Evolutionary conservation across 2,888 invertebrate species (phyloP), one percentile per base, ranked within the genome.

Genomic region (Orthosia gracilis): DNA sequence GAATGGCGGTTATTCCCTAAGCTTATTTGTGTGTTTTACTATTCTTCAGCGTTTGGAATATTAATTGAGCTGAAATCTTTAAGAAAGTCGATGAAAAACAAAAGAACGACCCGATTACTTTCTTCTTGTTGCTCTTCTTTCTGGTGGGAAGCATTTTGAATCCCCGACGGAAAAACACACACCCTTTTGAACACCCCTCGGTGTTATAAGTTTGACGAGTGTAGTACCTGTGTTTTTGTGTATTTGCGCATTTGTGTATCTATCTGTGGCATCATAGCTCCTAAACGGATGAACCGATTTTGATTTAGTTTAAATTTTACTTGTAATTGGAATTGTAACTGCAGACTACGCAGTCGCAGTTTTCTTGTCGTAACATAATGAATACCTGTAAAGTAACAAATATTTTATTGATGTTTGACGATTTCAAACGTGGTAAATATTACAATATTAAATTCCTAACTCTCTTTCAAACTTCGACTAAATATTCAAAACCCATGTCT

Each of bases 1-100:
- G 31, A 13, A 61, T 13, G 13, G 49, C 26, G 18, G 79, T 54
- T 73, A 78, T 67, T 83, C 82, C 85, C 85, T n/a, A 11, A 78
- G 55, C 78, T 71, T 69, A 64, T 82, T 84, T 21, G 12, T 50
- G 58, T 59, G 23, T 18, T 65, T 66, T 66, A 83, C 52, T 80
- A 69, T 74, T 74, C 69, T 23, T 64, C 18, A 47, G 17, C 55
- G 47, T 52, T 65, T 65, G 40, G 80, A 81, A 84, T 84, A 62
- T 73, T 77, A 82, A 81, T 76, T n/a, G 59, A 66, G n/a, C n/a
- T 26, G 15, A 71, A 66, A 49, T 72, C 47, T 59, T 40, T 4
- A 49, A 21, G 49, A 31, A n/a, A 69, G 7, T 70, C 15, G 21
- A 59, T 13, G 26, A 58, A 17, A 61, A 68, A 55, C 12, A 23